Base-by-base conservation (phyloP, 2,113 vertebrate species). In the Bufo gargarizans region DNA sequence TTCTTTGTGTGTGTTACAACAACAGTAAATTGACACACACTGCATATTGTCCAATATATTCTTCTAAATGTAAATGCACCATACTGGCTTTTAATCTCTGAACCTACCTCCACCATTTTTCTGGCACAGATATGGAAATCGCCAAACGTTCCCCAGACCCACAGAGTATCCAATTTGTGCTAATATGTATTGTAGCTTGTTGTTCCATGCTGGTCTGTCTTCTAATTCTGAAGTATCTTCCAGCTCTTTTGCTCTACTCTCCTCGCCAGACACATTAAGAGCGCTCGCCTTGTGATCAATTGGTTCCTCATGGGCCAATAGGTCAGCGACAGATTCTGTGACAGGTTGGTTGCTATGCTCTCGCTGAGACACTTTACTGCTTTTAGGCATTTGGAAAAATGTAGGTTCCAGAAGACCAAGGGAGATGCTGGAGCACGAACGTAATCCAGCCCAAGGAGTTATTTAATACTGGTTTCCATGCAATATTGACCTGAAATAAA, bases 121-220 rank as follows among this genome's bases (percentile, higher is more conserved):
- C 95, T 99, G 98, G 92, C 98, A 99, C 90, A 99, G 93, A 93
- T 99, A 99, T 10, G 98, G 98, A 91, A 99, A 99, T 90, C 98
- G 96, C 98, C 98, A 99, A 91, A 99, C 98, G 0, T 99, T 99
- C 47, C 98, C 98, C 74, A 99, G 94, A 53, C 98, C 98, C 83
- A 99, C 98, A 0, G 98, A 99, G 92, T 99, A 99, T 92, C 98
- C 98, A 8, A 99, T 97, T 91, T 99, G 98, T 0, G 98, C 98
- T 89, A 99, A 94, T 91, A 99, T 99, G 94, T 99, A 99, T 94
- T 99, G 96, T 89, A 99, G 89, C 84, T 99, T 99, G 94, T 95
- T 99, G 94, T 99, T 99, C 98, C 98, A 99, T 0, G 98, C 97
- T 0, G 98, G 98, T 9, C 98, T 93, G 59, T 97, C 97, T n/a